Conservation (phyloP, 2,797 vertebrate species). For the Cetoscarus ocellatus region DNA sequence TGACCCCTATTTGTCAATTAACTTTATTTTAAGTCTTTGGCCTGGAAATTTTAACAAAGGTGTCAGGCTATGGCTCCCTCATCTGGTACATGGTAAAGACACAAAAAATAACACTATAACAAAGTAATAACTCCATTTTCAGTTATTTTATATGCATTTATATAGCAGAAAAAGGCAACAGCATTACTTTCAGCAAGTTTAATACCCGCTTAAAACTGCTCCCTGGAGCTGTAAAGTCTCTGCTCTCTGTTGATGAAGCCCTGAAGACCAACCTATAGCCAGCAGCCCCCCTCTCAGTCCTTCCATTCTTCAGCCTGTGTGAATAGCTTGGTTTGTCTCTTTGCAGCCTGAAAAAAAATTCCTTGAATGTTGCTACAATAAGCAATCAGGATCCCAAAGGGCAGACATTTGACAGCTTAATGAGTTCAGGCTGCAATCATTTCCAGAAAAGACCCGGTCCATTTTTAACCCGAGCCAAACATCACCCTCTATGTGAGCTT, state of each 20-base stretch:
- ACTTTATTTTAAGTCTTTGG: no score
- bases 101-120: no score
- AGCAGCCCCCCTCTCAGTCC: slow-evolving; percentile 17
- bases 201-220: no score
- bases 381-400: slow-evolving; percentile 79
- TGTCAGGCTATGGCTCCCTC: no score
- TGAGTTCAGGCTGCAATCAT: slow-evolving; percentile 81
- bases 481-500: slow-evolving; percentile 18
- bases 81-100: no score
- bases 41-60: no score
- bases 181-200: no score
- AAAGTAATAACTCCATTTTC: no score
- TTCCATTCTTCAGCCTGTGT: slow-evolving; percentile 30
- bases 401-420: slow-evolving; percentile 80
- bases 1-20: no score
- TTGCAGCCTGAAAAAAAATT: slow-evolving; percentile 55
- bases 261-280: slow-evolving; percentile 6
- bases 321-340: slow-evolving; percentile 51
- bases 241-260: neutral
- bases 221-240: slow-evolving; percentile 1
- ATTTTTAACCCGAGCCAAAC: slow-evolving; percentile 66
- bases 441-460: slow-evolving; percentile 70
- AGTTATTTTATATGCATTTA: no score
- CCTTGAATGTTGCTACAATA: slow-evolving; percentile 80
- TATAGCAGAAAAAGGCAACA: no score